Conservation (phyloP, 2,113 vertebrate genomes). For the Myocastor coypus region DNA sequence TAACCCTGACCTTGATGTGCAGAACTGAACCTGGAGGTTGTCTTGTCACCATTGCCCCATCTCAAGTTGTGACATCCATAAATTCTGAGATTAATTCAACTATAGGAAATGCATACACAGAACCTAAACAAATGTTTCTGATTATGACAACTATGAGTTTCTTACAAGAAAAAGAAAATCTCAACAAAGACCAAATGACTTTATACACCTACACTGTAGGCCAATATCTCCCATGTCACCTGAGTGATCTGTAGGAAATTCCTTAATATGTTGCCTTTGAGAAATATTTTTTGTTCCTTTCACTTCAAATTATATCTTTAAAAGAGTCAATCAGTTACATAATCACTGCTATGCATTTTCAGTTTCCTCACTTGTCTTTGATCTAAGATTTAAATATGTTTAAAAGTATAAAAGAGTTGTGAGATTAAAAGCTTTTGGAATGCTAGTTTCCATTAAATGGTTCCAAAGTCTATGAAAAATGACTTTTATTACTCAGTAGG, state of each 20-base stretch:
- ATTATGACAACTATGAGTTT: conserved; percentile 1
- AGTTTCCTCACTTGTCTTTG: neutral
- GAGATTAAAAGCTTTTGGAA: neutral
- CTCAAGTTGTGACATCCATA: neutral
- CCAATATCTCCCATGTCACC: neutral
- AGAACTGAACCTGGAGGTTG: neutral
- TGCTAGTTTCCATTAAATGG: neutral
- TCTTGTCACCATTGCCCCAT: neutral
- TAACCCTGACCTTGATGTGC: neutral
- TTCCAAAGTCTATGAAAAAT: neutral
- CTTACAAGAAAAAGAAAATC: neutral
- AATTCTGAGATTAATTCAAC: conserved; percentile 2
- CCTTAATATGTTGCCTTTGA: neutral
- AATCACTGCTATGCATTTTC: neutral
- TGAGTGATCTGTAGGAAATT: neutral
- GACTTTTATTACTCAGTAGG: neutral
- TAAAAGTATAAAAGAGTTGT: neutral
- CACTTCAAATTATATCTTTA: neutral
- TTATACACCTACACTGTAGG: neutral
- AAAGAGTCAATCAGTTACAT: neutral
- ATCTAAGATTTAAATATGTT: conserved; percentile 18
- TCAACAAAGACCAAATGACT: neutral
- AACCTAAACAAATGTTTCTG: neutral
- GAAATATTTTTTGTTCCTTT: neutral
- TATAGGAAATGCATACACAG: neutral